A percentile compares a stretch with the other conserved stretches of the same genome.
These are phyloP conservation scores for Galerucella calmariensis DNA, from an alignment of 2,888 invertebrate genomes.

Conservation along the genomic window DNA sequence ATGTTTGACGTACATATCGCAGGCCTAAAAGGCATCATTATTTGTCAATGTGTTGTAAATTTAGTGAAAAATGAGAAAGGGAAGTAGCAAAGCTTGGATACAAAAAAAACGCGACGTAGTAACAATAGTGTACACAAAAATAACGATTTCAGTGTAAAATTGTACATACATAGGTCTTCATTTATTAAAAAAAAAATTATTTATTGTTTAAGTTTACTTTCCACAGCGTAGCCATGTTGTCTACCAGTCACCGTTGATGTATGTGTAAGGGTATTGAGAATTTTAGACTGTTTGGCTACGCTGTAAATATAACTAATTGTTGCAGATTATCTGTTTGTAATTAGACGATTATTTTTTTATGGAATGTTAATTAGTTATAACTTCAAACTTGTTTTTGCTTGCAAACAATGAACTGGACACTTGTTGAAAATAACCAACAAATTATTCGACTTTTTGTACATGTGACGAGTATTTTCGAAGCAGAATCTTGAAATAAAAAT, in stretches of 20 bases:
- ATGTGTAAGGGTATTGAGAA: not conserved
- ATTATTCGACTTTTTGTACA: too few species aligned
- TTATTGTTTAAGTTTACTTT: not conserved
- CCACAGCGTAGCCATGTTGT: constrained; percentile 8
- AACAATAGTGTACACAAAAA: constrained; percentile 42
- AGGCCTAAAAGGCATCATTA: constrained; percentile 54
- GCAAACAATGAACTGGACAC: constrained; percentile 12
- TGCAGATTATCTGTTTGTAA: constrained; percentile 11
- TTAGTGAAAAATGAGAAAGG: constrained; percentile 38
- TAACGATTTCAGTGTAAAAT: constrained; percentile 53
- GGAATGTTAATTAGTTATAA: constrained; percentile 34
- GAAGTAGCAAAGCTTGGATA: constrained; percentile 44
- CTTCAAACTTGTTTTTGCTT: constrained; percentile 14
- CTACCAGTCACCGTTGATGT: not conserved
- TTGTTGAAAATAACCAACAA: constrained; percentile 1
- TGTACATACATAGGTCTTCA: constrained; percentile 56
- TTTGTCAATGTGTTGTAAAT: constrained; percentile 47
- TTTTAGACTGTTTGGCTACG: not conserved
- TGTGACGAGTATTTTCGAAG: too few species aligned
- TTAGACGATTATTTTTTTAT: constrained; percentile 32
- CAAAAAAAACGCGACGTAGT: constrained; percentile 48
- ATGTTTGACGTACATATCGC: constrained; percentile 52
- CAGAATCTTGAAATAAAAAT: too few species aligned
- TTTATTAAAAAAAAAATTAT: constrained; percentile 30
- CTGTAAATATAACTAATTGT: constrained; percentile 7